These are phyloP conservation scores for Thaleichthys pacificus DNA, from an alignment of 2,797 vertebrate species.

Conservation along the genomic window DNA sequence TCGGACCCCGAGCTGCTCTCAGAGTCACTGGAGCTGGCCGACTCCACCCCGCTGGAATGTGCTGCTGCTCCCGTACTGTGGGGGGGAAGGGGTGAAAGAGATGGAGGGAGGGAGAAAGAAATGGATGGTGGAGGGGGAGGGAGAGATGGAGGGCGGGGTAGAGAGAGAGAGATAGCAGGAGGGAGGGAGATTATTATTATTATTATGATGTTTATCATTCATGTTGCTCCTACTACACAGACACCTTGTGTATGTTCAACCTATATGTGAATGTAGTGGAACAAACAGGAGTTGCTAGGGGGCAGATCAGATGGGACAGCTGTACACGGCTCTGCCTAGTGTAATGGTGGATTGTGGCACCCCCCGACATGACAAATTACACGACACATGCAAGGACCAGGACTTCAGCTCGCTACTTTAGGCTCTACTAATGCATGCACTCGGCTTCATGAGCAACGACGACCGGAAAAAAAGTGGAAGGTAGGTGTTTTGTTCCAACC, in stretches of 20 bases:
- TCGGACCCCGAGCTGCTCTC: conserved; percentile 87
- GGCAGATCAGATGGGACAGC: too few species aligned
- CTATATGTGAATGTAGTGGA: too few species aligned
- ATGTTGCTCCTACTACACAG: too few species aligned
- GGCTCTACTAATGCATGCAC: background rate
- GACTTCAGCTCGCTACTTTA: too few species aligned
- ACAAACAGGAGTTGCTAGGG: too few species aligned
- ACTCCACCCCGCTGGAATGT: conserved; percentile 82
- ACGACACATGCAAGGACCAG: background rate
- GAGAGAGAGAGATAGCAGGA: background rate
- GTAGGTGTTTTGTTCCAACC: too few species aligned
- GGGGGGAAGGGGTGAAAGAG: background rate
- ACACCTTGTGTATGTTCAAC: too few species aligned
- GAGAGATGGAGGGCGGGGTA: background rate
- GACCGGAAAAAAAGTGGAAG: background rate
- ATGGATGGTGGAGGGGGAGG: background rate
- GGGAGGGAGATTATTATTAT: background rate
- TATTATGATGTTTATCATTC: too few species aligned
- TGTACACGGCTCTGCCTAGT: too few species aligned
- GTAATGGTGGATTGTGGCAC: too few species aligned
- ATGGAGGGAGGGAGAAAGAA: background rate
- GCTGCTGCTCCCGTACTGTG: conserved; percentile 70
- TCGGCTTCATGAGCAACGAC: too few species aligned
- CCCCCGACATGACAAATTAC: background rate
- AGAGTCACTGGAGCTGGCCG: conserved; percentile 83